Conservation (phyloP, 2,113 vertebrate species). For the Dasyornis broadbenti region DNA sequence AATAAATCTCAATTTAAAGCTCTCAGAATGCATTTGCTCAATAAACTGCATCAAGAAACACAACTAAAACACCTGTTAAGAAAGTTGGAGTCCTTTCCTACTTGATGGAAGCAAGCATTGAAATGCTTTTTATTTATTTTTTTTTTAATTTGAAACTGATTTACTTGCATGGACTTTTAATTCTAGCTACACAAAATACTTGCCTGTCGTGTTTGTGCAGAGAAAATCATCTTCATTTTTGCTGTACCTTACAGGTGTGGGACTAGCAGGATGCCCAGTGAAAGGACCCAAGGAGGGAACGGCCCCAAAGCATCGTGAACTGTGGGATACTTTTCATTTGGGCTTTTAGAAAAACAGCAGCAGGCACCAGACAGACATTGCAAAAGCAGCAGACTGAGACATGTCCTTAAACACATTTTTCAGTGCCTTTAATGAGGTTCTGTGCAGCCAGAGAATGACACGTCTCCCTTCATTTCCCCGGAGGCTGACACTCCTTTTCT, state of each 20-base stretch:
- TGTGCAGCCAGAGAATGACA: neutral
- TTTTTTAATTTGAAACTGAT: neutral
- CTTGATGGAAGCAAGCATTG: neutral
- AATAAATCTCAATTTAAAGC: slow-evolving; percentile 73
- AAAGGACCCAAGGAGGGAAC: neutral
- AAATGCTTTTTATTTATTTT: neutral
- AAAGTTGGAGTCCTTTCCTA: neutral
- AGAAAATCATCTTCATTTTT: neutral
- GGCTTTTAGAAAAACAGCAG: neutral
- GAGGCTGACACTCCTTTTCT: neutral
- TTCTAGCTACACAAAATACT: neutral
- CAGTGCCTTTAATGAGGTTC: neutral
- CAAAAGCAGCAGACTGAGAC: neutral
- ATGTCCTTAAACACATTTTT: neutral
- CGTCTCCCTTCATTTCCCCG: neutral
- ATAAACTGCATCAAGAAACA: slow-evolving; percentile 32
- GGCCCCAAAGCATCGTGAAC: neutral
- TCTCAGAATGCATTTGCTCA: slow-evolving; percentile 21
- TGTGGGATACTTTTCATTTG: neutral
- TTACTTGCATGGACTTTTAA: neutral
- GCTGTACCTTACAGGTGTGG: neutral
- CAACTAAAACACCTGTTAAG: neutral
- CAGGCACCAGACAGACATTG: neutral
- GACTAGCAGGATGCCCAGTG: too few species aligned
- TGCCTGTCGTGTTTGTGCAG: neutral